Conservation (phyloP, 2,888 invertebrate species). For the Nephrocerus scutellatus region DNA sequence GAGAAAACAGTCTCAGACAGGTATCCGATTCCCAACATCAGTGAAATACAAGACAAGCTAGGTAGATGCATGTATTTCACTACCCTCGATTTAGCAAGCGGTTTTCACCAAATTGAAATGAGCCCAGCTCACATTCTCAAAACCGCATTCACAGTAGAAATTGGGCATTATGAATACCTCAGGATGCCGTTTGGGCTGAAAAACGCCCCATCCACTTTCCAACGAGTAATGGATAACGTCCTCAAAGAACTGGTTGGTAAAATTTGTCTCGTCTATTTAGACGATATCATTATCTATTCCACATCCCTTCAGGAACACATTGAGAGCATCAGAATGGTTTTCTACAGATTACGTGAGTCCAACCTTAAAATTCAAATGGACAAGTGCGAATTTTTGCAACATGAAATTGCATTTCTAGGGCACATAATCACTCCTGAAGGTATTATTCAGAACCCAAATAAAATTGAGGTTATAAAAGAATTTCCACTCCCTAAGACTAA, state of each 20-base stretch:
- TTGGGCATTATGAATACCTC: slow-evolving; percentile 21
- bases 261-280: slow-evolving; percentile 21
- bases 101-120: slow-evolving; percentile 35
- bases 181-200: slow-evolving; percentile 23
- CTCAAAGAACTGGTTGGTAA: slow-evolving; percentile 23
- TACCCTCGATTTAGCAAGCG: slow-evolving; percentile 29
- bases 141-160: slow-evolving; percentile 22
- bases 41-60: slow-evolving; percentile 31
- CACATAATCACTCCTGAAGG: no score
- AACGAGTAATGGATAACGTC: slow-evolving; percentile 24
- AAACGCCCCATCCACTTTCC: slow-evolving; percentile 19
- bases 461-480: no score
- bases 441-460: no score
- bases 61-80: slow-evolving; percentile 37
- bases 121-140: slow-evolving; percentile 19
- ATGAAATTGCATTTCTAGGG: no score
- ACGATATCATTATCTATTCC: slow-evolving; percentile 12
- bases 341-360: slow-evolving; percentile 1
- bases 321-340: slow-evolving; percentile 26
- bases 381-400: no score
- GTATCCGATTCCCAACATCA: no score
- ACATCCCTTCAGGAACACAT: slow-evolving; percentile 14
- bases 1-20: no score
- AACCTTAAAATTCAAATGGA: slow-evolving; percentile 14
- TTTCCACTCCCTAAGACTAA: no score